These are phyloP conservation scores for Chondrosia reniformis DNA, from an alignment of 37 sponge, comb jelly and placozoan genomes.

Conservation along the genomic window DNA sequence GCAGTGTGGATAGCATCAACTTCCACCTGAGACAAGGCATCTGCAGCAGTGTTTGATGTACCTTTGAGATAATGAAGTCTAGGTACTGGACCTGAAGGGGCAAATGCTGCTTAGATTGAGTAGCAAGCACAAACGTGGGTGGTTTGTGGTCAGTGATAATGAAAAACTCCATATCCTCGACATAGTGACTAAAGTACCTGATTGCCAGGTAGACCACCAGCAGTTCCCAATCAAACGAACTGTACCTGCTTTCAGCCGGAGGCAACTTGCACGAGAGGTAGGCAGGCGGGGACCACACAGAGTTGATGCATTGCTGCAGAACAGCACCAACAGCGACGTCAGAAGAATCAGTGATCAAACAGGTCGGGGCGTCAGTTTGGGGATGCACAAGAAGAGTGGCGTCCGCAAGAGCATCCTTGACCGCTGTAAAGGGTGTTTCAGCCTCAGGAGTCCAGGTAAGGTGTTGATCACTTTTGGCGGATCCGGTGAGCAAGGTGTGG, in stretches of 20 bases:
- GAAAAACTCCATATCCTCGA: conserved; percentile 32
- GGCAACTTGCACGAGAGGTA: conserved; percentile 34
- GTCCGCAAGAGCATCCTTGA: too few species aligned
- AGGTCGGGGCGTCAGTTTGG: too few species aligned
- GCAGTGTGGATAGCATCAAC: neutral
- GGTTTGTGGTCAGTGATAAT: conserved; percentile 32
- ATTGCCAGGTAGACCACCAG: conserved; percentile 33
- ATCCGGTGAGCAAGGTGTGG: conserved; percentile 4
- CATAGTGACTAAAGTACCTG: conserved; percentile 34
- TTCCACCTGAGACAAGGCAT: conserved; percentile 32
- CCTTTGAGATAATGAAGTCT: conserved; percentile 23
- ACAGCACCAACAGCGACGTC: too few species aligned
- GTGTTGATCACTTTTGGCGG: neutral
- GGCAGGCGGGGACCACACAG: conserved; percentile 4
- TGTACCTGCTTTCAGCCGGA: conserved; percentile 31
- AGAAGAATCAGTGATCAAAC: too few species aligned
- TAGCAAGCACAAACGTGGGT: neutral
- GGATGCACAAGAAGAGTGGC: too few species aligned
- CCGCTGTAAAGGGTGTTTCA: too few species aligned
- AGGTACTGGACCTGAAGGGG: conserved; percentile 32
- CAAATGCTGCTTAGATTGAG: neutral
- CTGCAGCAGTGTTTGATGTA: conserved; percentile 22
- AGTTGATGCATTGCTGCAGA: neutral
- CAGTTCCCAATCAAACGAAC: conserved; percentile 47
- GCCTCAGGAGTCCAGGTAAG: too few species aligned